Percentiles rank a stretch among this genome's conserved stretches.
These are phyloP conservation scores for Guaruba guarouba DNA, from an alignment of 2,113 vertebrate genomes.

Conservation along the genomic window DNA sequence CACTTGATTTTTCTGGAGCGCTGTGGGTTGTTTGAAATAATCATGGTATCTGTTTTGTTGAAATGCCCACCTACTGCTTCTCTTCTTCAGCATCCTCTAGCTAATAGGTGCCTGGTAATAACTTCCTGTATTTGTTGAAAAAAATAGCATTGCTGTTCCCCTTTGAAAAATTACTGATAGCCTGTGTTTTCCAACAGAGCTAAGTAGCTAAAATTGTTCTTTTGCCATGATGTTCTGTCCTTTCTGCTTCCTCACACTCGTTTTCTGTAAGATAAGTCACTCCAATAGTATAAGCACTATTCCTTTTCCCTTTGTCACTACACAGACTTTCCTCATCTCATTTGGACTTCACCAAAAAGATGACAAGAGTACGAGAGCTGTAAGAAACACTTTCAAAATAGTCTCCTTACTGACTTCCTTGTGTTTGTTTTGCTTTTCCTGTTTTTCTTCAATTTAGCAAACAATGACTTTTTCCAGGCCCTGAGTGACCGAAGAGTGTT, in stretches of 20 bases:
- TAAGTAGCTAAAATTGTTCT: background rate
- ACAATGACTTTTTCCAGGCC: conserved; percentile 85
- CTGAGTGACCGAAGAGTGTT: conserved; percentile 73
- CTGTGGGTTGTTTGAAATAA: background rate
- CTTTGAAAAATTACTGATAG: background rate
- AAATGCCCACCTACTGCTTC: background rate
- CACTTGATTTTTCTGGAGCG: background rate
- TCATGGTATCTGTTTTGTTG: background rate
- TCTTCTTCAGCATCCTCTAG: background rate
- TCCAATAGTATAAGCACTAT: conserved; percentile 4
- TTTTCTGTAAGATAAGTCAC: background rate
- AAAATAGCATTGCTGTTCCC: background rate
- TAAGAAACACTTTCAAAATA: conserved; percentile 46
- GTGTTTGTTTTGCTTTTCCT: conserved; percentile 54
- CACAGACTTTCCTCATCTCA: conserved; percentile 38
- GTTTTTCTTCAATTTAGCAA: conserved; percentile 74
- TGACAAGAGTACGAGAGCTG: conserved; percentile 46
- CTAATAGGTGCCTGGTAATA: background rate
- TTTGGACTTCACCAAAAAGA: conserved; percentile 48
- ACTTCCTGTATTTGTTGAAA: background rate
- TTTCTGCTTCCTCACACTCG: background rate
- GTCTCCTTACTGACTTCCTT: conserved; percentile 24
- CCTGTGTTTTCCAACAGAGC: background rate
- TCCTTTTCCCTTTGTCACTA: conserved; percentile 50
- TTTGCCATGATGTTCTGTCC: background rate